phyloP scores from a whole-genome alignment of 2,113 vertebrate genomes.

The Trinectes maculatus region DNA sequence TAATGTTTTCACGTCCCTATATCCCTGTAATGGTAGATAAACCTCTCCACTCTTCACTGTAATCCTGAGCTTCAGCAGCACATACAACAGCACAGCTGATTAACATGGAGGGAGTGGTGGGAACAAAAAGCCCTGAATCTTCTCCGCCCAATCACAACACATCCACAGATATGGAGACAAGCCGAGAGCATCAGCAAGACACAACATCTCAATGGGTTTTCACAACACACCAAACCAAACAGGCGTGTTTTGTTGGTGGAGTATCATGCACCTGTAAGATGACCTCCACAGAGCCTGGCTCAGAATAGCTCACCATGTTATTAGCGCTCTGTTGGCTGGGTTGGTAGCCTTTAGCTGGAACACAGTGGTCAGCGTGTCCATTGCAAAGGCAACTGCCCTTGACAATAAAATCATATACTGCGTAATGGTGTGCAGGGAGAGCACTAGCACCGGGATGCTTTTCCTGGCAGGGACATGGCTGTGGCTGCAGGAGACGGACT shows the following conservation, averaged over 20 bases:
- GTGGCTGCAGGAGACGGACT: slow-evolving; percentile 84
- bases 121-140: slow-evolving; percentile 35
- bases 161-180: slow-evolving; percentile 18
- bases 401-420: slow-evolving; percentile 91
- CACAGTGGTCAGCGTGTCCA: slow-evolving; percentile 89
- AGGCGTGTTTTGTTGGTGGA: neutral
- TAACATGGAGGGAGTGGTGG: slow-evolving; percentile 51
- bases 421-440: slow-evolving; percentile 81
- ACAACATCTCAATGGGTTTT: slow-evolving; percentile 14
- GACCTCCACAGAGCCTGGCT: slow-evolving; percentile 5
- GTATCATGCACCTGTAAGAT: slow-evolving; percentile 6
- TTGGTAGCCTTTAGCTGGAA: slow-evolving; percentile 79
- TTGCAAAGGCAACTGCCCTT: slow-evolving; percentile 96
- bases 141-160: slow-evolving; percentile 23
- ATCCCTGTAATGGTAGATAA: slow-evolving; percentile 69
- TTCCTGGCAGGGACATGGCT: slow-evolving; percentile 86
- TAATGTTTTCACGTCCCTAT: slow-evolving; percentile 64
- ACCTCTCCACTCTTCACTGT: slow-evolving; percentile 50
- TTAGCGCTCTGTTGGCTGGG: slow-evolving; percentile 70
- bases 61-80: slow-evolving; percentile 25
- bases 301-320: slow-evolving; percentile 83
- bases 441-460: slow-evolving; percentile 50
- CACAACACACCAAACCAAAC: slow-evolving; percentile 10
- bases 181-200: slow-evolving; percentile 8
- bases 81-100: slow-evolving; percentile 44